These are phyloP conservation scores for Betta splendens DNA, from an alignment of 2,797 vertebrate genomes.

Conservation along the genomic window DNA sequence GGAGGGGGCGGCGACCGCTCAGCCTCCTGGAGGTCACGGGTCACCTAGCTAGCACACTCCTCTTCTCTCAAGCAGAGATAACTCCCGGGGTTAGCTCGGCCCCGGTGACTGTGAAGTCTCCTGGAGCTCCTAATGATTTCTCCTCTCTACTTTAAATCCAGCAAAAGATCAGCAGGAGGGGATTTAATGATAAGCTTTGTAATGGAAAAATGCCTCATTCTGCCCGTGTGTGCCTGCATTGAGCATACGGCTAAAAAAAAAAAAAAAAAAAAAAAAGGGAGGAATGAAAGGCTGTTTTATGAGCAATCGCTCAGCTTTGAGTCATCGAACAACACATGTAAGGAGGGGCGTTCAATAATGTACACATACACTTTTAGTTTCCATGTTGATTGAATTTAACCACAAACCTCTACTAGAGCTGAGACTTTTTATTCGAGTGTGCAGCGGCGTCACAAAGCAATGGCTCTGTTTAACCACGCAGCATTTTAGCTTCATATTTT, in stretches of 20 bases:
- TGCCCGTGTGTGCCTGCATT: slow-evolving; percentile 68
- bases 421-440: slow-evolving; percentile 15
- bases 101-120: slow-evolving; percentile 71
- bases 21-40: slow-evolving; percentile 68
- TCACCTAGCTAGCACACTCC: slow-evolving; percentile 60
- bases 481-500: neutral
- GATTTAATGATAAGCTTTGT: slow-evolving; percentile 85
- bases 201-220: slow-evolving; percentile 82
- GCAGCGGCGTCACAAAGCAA: neutral
- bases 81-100: slow-evolving; percentile 63
- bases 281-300: slow-evolving; percentile 62
- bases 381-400: slow-evolving; percentile 49
- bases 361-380: slow-evolving; percentile 45
- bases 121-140: slow-evolving; percentile 77
- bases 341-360: slow-evolving; percentile 34
- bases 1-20: slow-evolving; percentile 32
- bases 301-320: slow-evolving; percentile 55
- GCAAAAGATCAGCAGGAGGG: slow-evolving; percentile 78
- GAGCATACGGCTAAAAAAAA: slow-evolving; percentile 65
- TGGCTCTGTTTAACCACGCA: slow-evolving; percentile 9
- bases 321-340: slow-evolving; percentile 70
- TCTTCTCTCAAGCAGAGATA: slow-evolving; percentile 68
- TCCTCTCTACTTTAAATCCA: slow-evolving; percentile 76
- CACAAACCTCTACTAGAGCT: slow-evolving; percentile 36
- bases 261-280: neutral